Evolutionary conservation across 2,797 vertebrate species (phyloP).

Genomic region (Potorous gilbertii): DNA sequence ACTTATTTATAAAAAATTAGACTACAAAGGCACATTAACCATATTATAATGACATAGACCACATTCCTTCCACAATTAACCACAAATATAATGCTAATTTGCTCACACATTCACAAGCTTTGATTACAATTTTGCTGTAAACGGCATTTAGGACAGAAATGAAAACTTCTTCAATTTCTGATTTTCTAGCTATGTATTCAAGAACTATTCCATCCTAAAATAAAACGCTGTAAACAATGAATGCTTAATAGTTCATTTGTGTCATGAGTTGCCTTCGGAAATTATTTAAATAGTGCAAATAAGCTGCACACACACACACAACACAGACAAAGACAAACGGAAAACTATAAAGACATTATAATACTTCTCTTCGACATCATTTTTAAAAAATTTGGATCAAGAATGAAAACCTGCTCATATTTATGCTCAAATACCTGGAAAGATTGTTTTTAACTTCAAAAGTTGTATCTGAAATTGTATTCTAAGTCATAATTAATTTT

Average conservation of each 20-base stretch:
- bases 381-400: slow-evolving; percentile 21
- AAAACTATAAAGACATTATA: neutral
- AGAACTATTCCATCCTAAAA: rapidly evolving
- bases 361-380: neutral
- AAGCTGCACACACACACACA: neutral
- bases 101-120: neutral
- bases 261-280: neutral
- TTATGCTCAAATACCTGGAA: neutral
- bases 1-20: slow-evolving; percentile 20
- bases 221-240: neutral
- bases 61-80: slow-evolving; percentile 37
- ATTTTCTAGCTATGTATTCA: neutral
- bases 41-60: slow-evolving; percentile 39
- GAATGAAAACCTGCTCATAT: slow-evolving; percentile 45
- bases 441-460: neutral
- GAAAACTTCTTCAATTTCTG: neutral
- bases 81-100: neutral
- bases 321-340: neutral
- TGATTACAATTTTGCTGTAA: neutral
- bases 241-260: neutral
- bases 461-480: neutral
- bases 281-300: slow-evolving; percentile 30
- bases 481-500: neutral
- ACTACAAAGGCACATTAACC: slow-evolving; percentile 74
- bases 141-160: neutral